A percentile compares a stretch with the other conserved stretches of the same genome.
phyloP scores from a whole-genome alignment of 1,140 invertebrate genomes.

The Camponotus vicinus region DNA sequence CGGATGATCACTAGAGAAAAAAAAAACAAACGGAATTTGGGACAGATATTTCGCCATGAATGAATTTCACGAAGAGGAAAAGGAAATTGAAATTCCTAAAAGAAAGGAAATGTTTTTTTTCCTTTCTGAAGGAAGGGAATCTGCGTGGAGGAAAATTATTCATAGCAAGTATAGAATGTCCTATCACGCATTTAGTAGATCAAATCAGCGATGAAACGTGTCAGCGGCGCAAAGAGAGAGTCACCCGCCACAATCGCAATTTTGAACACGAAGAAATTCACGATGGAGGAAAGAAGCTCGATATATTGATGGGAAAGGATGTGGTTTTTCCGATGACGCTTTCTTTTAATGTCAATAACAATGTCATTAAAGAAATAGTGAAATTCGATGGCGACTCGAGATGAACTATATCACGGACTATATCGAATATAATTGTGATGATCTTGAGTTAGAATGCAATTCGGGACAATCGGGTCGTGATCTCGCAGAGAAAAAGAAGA shows the following conservation, averaged over 20 bases:
- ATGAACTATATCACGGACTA: background rate
- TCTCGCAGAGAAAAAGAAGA: slow-evolving; percentile 64
- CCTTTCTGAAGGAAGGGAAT: background rate
- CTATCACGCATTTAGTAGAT: background rate
- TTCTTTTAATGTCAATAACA: background rate
- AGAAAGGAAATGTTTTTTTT: background rate
- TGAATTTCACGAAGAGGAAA: background rate
- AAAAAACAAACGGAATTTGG: background rate
- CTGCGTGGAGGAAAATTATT: slow-evolving; percentile 5
- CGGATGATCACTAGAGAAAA: background rate
- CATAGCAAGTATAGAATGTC: background rate
- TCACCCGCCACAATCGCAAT: background rate
- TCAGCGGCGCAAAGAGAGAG: background rate
- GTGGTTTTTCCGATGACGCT: background rate
- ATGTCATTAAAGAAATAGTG: slow-evolving; percentile 12
- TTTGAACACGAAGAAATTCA: background rate
- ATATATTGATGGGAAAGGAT: slow-evolving; percentile 16
- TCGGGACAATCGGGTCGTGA: slow-evolving; percentile 35
- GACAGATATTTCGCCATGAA: background rate
- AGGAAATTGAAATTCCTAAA: slow-evolving; percentile 5
- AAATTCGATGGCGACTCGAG: background rate
- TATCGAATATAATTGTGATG: slow-evolving; percentile 40
- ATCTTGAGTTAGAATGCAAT: slow-evolving; percentile 35
- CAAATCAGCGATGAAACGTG: background rate
- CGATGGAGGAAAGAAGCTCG: background rate